Conservation (phyloP, 2,888 invertebrate species). For the Eretmocerus hayati region DNA sequence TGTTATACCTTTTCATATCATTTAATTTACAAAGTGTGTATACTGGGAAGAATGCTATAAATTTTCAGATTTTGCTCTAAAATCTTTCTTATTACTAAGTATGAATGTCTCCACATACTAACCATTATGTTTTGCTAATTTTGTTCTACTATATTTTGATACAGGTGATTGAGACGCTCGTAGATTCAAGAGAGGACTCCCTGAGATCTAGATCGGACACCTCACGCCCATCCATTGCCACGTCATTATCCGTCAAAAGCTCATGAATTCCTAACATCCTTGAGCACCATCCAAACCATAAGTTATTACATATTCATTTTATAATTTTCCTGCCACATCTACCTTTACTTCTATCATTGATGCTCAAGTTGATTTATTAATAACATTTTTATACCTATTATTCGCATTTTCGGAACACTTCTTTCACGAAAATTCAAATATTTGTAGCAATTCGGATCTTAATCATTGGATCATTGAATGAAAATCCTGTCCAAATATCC, state of each 20-base stretch:
- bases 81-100: too few species aligned
- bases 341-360: neutral
- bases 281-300: slow-evolving; percentile 11
- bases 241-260: slow-evolving; percentile 28
- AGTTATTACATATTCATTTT: slow-evolving; percentile 6
- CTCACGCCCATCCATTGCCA: slow-evolving; percentile 28
- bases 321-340: neutral
- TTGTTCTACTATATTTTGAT: slow-evolving; percentile 20
- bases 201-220: slow-evolving; percentile 30
- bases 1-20: slow-evolving; percentile 5
- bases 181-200: slow-evolving; percentile 31
- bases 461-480: too few species aligned
- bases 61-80: too few species aligned
- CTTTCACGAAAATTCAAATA: too few species aligned
- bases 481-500: too few species aligned
- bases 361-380: neutral
- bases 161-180: slow-evolving; percentile 32
- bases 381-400: neutral
- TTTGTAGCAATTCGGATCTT: too few species aligned
- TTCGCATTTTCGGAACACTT: too few species aligned
- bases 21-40: neutral
- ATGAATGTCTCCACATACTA: too few species aligned
- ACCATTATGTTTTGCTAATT: slow-evolving; percentile 6
- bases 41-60: neutral
- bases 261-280: slow-evolving; percentile 20